Evolutionary conservation across 2,113 vertebrate genomes (phyloP).

Genomic region (Callorhinus ursinus): DNA sequence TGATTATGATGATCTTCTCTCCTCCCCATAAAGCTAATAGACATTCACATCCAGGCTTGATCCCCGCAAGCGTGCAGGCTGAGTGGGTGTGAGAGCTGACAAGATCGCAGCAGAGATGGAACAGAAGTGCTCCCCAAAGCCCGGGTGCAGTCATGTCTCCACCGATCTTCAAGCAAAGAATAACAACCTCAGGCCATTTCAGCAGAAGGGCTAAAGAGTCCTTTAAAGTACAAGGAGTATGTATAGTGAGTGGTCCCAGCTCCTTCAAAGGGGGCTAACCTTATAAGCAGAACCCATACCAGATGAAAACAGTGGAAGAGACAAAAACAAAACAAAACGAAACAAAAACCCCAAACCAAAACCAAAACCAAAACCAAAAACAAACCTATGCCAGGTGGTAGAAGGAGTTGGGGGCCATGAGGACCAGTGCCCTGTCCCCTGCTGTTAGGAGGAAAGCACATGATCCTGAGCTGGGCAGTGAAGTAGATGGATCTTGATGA

Average conservation of each 20-base stretch:
- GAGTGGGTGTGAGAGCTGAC: background rate
- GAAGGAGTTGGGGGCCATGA: background rate
- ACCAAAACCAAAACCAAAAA: background rate
- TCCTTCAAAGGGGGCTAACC: background rate
- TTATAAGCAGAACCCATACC: background rate
- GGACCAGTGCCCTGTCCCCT: background rate
- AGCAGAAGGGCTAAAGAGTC: background rate
- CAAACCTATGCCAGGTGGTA: background rate
- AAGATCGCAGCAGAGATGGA: background rate
- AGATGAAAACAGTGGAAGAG: background rate
- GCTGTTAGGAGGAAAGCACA: background rate
- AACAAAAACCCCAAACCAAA: no score
- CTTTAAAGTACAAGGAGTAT: background rate
- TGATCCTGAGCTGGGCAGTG: background rate
- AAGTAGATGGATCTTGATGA: background rate
- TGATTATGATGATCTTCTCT: background rate
- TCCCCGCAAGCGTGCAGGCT: accelerated
- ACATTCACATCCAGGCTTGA: background rate
- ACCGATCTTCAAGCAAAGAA: background rate
- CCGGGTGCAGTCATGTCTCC: accelerated
- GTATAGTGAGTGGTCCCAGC: background rate
- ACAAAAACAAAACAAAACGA: no score
- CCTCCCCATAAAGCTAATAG: background rate
- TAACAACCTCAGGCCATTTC: accelerated
- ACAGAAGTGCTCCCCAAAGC: background rate